Base-by-base conservation (phyloP, 2,888 invertebrate genomes). In the Drosophila subsilvestris region DNA sequence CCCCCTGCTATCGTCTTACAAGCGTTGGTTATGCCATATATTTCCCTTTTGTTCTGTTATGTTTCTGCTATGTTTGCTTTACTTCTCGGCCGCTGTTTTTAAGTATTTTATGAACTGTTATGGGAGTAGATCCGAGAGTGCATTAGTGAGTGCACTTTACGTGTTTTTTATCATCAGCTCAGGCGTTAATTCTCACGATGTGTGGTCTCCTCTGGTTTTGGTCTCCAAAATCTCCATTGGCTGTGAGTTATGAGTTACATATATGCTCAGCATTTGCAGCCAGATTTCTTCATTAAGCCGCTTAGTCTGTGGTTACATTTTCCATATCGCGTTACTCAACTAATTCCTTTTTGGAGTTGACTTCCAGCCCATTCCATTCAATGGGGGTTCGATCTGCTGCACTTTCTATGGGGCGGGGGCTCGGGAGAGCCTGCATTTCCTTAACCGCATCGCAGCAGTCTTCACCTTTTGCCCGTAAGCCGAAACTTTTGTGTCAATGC, bases 401-500 rank as follows among this genome's bases (percentile, higher is more conserved):
- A 54, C 65, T 66, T 65, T 66, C 65, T 54, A 65, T 17, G 53
- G 42, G 27, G 32, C 32, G 8, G 8, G 27, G 7, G 7, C 8
- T 8, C 7, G 27, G 9, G 9, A 27, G 27, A 3, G 9, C 42
- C 50, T 55, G 50, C 55, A 71, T 50, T 71, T 69, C 61, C 69
- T 58, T 53, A 27, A 70, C 71, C 55, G 56, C 69, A 55, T 49
- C 60, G 67, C 72, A 77, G 63, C 72, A 81, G 25, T 45, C 60
- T 74, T 84, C 75, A 77, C 88, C 76, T 86, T 81, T 84, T 76
- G 55, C 59, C 73, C 63, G 88, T 74, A 77, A 88, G 79, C 79
- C 76, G 84, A 83, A 79, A 84, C 80, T 87, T 82, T 80, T 84
- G 80, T 88, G 90, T 81, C 88, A 88, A 80, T 89, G 78, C 37